Evolutionary conservation across 2,113 vertebrate genomes (phyloP), one percentile per base, ranked within the genome.

Genomic region (Plestiodon gilberti): DNA sequence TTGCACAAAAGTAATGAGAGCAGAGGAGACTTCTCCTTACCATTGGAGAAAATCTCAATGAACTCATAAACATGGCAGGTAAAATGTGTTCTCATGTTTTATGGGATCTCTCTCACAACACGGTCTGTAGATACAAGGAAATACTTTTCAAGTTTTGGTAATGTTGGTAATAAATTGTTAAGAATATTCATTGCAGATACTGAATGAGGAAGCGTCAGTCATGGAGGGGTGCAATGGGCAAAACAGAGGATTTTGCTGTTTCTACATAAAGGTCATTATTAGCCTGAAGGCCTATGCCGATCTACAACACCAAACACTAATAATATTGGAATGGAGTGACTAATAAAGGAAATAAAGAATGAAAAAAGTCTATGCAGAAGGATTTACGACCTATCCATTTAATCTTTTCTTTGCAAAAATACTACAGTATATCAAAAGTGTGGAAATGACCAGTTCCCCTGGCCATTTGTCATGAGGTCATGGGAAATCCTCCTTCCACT

Each of bases 221-320:
- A 5, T 75, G 78, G 69, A 55, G 85, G 85, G 25, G 78, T 94
- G 94, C 59, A n/a, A 62, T 85, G 81, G 87, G 64, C 67, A 94
- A 95, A 94, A 81, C 1, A 35, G 48, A 91, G 30, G 76, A 87
- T 84, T 43, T 89, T 93, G 10, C 43, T 89, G 4, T 91, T 94
- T 80, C 48, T 96, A 96, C 90, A 91, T 94, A 97, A 98, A 97
- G 95, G 94, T 97, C 96, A 96, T 93, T 94, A 95, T 95, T 96
- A 97, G 94, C 94, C 96, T 96, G 94, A 94, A 97, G 96, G 96
- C 95, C 93, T 96, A 95, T 96, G 95, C 95, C 98, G 97, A 97
- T 95, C 94, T 95, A 95, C 95, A 94, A 95, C 95, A 94, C 84
- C 91, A 89, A 86, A 85, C 14, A 82, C 65, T 85, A 88, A 87